Conservation (phyloP, 1,140 invertebrate species). For the Diachasma alloeum region DNA sequence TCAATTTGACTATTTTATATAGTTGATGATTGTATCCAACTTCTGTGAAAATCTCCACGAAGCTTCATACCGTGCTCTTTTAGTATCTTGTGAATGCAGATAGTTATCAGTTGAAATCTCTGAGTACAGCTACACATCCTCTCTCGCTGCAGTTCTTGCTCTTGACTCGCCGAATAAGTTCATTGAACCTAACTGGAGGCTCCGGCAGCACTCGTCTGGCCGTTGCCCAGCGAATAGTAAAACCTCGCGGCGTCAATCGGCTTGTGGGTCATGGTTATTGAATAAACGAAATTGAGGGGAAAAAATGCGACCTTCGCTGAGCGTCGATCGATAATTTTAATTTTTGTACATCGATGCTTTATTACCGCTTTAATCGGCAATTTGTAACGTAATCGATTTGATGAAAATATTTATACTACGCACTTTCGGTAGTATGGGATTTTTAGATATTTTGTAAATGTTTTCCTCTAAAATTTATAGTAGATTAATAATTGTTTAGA, state of each 20-base stretch:
- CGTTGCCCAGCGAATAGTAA: background rate
- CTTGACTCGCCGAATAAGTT: slow-evolving; percentile 27
- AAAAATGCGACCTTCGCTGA: background rate
- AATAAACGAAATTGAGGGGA: background rate
- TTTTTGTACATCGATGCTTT: no score
- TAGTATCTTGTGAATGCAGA: background rate
- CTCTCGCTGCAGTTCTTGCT: background rate
- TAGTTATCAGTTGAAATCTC: background rate
- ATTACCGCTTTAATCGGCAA: no score
- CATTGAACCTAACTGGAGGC: slow-evolving; percentile 20
- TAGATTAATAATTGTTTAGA: no score
- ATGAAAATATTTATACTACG: no score
- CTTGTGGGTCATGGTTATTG: background rate
- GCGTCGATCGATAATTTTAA: no score
- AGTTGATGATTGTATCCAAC: background rate
- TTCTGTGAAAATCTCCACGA: background rate
- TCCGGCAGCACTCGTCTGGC: background rate
- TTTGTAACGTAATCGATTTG: no score
- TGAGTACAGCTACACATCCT: background rate
- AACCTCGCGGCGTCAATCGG: background rate
- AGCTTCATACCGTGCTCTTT: no score
- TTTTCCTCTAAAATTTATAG: no score
- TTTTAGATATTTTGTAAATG: no score
- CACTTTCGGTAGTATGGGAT: no score
- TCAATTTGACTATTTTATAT: no score